Base-by-base conservation (phyloP, 2,113 vertebrate genomes). In the Neodontobutis hainanensis region DNA sequence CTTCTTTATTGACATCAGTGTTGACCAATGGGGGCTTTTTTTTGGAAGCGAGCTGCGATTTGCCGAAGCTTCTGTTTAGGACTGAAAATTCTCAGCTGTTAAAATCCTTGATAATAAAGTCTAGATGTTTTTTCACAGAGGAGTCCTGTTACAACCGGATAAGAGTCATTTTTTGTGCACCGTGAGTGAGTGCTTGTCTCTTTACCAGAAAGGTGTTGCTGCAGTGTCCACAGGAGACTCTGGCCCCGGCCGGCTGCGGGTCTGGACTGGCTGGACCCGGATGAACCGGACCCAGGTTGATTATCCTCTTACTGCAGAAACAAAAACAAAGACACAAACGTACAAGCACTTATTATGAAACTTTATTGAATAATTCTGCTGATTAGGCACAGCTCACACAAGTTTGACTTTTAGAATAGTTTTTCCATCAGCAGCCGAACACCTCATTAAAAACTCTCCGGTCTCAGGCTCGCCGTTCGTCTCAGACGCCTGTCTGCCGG, bases 161-260 rank as follows among this genome's bases (percentile, higher is more conserved):
- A n/a, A n/a, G n/a, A n/a, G 19, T 27, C 19, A 27, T 27, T 27
- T 27, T 27, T 27, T 3, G 11, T 14, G 12, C 11, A 46, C 2
- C 9, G 27, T 55, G n/a, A n/a, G n/a, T n/a, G n/a, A n/a, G n/a
- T n/a, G 16, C 14, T 6, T 15, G 11, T 35, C 14, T 8, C n/a
- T 80, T 68, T 89, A 95, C 94, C 95, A 97, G 89, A 84, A 97
- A 97, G 51, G 94, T 96, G 89, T 95, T 96, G 85, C 92, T 96
- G 94, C 95, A 97, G 85, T 97, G 95, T 81, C 95, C 95, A 70
- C 95, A 96, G 83, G 93, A 95, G 84, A 97, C 95, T 2, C 95
- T 85, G 65, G 94, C 95, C 66, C 95, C 95, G 1, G 92, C 83
- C 1, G 95, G 95, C 85, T 97, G 95, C 32, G 94, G 95, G 47